Evolutionary conservation across 2,113 vertebrate species (phyloP).

Genomic region (Albula glossodonta): DNA sequence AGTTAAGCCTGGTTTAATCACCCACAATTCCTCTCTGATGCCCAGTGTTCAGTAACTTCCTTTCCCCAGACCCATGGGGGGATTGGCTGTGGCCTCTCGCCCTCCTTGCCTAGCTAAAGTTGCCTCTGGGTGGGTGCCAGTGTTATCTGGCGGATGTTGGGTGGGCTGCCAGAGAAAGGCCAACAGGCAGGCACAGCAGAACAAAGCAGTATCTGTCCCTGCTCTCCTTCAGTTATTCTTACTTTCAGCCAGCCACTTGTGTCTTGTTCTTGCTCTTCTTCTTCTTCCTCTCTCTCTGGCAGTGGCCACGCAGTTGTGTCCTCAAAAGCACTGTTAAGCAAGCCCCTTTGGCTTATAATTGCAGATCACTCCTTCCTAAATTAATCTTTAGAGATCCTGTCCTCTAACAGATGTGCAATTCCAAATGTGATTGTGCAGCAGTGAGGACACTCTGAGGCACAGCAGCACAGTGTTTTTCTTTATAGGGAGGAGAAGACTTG

Average conservation of each 20-base stretch:
- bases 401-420: not conserved
- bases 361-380: slow-evolving; percentile 2
- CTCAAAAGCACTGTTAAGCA: not conserved
- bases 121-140: not conserved
- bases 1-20: not conserved
- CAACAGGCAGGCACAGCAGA: not conserved
- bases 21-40: slow-evolving; percentile 2
- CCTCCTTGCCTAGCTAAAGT: not conserved
- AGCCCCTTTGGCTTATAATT: not conserved
- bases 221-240: not conserved
- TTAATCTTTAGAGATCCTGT: not conserved
- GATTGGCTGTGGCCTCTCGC: not conserved
- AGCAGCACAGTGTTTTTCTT: not conserved
- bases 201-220: slow-evolving; percentile 23
- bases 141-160: not conserved
- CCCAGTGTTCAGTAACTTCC: not conserved
- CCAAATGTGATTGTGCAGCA: not conserved
- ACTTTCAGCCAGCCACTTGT: not conserved
- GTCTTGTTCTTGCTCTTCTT: not conserved
- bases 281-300: not conserved
- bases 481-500: not conserved
- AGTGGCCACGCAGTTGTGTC: not conserved
- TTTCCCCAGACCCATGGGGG: not conserved
- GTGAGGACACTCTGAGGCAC: not conserved
- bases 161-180: not conserved